Conservation (phyloP, 1,140 invertebrate genomes). For the Arion vulgaris region DNA sequence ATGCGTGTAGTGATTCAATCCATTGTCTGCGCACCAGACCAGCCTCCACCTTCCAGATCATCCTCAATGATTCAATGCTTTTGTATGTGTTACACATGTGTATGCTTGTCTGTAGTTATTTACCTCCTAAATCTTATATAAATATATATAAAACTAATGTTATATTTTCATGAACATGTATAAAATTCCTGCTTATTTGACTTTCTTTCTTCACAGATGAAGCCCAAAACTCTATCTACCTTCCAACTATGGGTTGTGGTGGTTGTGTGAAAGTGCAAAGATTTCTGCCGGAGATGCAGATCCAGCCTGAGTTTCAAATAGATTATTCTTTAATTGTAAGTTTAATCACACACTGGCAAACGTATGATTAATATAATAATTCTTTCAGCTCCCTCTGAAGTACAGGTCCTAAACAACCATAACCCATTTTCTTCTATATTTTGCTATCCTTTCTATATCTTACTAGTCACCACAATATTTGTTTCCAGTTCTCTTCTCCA, state of each 20-base stretch:
- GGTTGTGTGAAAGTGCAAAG: not conserved
- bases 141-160: not conserved
- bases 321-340: not conserved
- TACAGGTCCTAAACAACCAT: no score
- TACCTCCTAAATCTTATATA: not conserved
- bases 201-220: not conserved
- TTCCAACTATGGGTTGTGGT: not conserved
- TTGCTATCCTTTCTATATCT: no score
- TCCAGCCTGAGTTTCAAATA: not conserved
- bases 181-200: no score
- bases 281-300: not conserved
- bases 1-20: no score
- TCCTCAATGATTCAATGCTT: no score
- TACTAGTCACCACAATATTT: no score
- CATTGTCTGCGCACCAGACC: no score
- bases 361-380: no score
- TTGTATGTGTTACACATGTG: conserved; percentile 11
- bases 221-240: not conserved
- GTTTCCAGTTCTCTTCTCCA: no score
- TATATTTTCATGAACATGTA: not conserved
- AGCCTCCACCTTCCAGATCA: no score
- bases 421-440: no score
- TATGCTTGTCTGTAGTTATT: conserved; percentile 8
- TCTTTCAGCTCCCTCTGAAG: no score
- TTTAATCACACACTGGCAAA: not conserved